Percentiles rank a stretch among this genome's conserved stretches.
Conservation (phyloP, 2,888 invertebrate genomes). For the Lysandra bellargus region DNA sequence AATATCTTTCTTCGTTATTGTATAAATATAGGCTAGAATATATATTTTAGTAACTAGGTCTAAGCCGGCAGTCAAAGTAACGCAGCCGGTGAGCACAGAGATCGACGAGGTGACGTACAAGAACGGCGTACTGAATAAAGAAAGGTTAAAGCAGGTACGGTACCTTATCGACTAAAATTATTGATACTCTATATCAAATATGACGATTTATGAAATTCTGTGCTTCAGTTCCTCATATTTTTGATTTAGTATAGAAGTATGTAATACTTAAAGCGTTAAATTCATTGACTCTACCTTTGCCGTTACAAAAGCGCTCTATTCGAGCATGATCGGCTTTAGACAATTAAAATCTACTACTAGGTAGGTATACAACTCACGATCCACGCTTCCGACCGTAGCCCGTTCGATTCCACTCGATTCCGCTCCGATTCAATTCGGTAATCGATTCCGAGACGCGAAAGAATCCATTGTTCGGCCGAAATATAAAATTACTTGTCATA, state of each 20-base stretch:
- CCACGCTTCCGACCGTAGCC: conserved; percentile 32
- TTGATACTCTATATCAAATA: background rate
- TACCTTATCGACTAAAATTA: too few relatives aligned
- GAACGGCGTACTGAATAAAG: conserved; percentile 57
- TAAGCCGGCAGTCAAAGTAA: conserved; percentile 58
- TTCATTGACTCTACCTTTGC: background rate
- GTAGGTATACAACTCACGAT: conserved; percentile 19
- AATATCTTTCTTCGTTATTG: background rate
- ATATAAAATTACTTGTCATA: conserved; percentile 47
- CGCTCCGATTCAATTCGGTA: conserved; percentile 43
- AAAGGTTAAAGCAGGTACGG: conserved; percentile 59
- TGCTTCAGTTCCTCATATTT: too few relatives aligned
- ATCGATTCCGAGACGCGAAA: conserved; percentile 45
- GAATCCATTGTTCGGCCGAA: conserved; percentile 45
- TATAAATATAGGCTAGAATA: background rate
- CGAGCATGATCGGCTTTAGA: background rate
- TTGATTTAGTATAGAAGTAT: background rate
- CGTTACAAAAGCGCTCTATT: background rate
- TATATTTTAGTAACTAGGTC: background rate
- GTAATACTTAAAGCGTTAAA: background rate
- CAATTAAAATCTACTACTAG: conserved; percentile 17
- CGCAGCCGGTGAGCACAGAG: conserved; percentile 54
- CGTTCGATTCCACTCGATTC: conserved; percentile 35
- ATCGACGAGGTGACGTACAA: conserved; percentile 52
- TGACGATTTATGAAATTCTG: background rate